Evolutionary conservation across 2,113 vertebrate genomes (phyloP).

Genomic region (Crypturellus undulatus): DNA sequence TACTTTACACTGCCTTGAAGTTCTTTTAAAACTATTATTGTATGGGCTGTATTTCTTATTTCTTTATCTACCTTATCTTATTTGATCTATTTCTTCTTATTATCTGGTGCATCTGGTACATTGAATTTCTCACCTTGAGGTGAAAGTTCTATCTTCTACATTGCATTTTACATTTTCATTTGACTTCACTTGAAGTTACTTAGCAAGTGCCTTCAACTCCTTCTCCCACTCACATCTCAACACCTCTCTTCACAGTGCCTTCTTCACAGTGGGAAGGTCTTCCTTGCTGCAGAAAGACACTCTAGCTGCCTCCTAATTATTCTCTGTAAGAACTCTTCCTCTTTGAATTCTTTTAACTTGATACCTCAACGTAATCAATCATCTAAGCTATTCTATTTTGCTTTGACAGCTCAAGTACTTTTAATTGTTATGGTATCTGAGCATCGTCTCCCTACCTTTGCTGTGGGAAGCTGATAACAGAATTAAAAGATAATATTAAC

Average conservation of each 20-base stretch:
- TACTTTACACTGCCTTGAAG: background rate
- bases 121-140: background rate
- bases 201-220: background rate
- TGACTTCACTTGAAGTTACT: background rate
- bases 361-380: background rate
- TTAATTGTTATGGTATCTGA: background rate
- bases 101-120: background rate
- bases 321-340: background rate
- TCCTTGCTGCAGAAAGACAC: background rate
- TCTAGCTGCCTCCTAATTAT: background rate
- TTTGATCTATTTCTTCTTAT: background rate
- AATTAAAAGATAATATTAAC: background rate
- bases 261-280: background rate
- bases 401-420: background rate
- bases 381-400: background rate
- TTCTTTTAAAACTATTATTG: background rate
- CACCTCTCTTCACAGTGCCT: background rate
- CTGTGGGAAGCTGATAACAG: background rate
- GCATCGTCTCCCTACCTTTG: background rate
- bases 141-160: background rate
- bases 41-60: background rate
- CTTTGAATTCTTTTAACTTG: background rate
- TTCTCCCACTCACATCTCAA: background rate
- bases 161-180: background rate
- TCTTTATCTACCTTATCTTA: background rate